phyloP scores from a whole-genome alignment of 2,888 invertebrate genomes.

The Ennomos fuscantarius region DNA sequence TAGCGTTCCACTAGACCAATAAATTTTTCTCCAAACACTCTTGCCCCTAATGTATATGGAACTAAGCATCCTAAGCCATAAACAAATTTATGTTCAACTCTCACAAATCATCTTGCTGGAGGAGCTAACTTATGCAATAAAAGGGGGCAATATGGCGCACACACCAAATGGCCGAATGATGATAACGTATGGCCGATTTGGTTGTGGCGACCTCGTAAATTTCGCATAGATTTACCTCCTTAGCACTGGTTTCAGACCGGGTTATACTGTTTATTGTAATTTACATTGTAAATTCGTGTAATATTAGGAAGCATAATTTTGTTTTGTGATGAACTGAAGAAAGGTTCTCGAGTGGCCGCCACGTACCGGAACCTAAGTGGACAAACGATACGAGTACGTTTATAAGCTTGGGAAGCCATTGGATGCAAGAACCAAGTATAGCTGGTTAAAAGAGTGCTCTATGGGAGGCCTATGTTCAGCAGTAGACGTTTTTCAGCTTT shows the following conservation, averaged over 20 bases:
- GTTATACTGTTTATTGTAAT: background rate
- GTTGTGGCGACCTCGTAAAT: slow-evolving; percentile 34
- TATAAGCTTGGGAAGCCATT: too few species aligned
- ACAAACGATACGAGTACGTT: too few species aligned
- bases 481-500: too few species aligned
- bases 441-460: too few species aligned
- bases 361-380: too few species aligned
- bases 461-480: too few species aligned
- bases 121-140: slow-evolving; percentile 65
- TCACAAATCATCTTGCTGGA: slow-evolving; percentile 38
- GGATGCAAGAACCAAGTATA: too few species aligned
- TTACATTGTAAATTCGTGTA: background rate
- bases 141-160: slow-evolving; percentile 60
- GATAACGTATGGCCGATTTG: slow-evolving; percentile 51
- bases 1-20: slow-evolving; percentile 10
- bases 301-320: too few species aligned
- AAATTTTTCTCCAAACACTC: slow-evolving; percentile 14
- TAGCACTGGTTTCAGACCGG: slow-evolving; percentile 4
- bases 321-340: too few species aligned
- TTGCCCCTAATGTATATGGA: slow-evolving; percentile 15
- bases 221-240: slow-evolving; percentile 27
- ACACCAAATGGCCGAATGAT: slow-evolving; percentile 60
- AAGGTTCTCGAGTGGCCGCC: too few species aligned
- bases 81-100: slow-evolving; percentile 35
- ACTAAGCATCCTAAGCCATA: slow-evolving; percentile 27